Base-by-base conservation (phyloP, 1,140 invertebrate species). In the Panagrolaimus sp. region DNA sequence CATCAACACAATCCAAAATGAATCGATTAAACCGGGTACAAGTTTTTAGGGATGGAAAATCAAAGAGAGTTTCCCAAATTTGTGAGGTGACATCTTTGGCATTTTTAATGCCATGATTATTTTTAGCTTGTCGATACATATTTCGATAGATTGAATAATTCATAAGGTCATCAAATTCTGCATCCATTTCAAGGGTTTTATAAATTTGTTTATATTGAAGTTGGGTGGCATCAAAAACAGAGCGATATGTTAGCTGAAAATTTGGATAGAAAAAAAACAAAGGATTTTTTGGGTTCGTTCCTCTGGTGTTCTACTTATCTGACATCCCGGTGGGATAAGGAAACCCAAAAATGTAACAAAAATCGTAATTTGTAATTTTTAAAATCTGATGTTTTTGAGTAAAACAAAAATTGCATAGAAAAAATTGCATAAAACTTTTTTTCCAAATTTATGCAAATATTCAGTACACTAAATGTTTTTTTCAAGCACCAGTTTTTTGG, bases 1-100 rank as follows among this genome's bases (percentile, higher is more conserved):
- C 76, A 43, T 86, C 84, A 17, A 90, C 88, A 75, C 89, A 89
- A 32, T 88, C 86, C 52, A 85, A 78, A 6, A 89, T 87, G 78
- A 90, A 91, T 46, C 86, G 85, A 55, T 86, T 81, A 12, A 90
- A 84, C 52, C 87, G 88, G 21, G 85, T 74, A 77, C 89, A 90
- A 14, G 83, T 80, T 78, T 88, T 88, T 12, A 91, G 84, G 77
- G 88, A 88, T 5, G 90, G 90, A 80, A 90, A 91, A 82, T 90
- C 90, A 78, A 89, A 90, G 21, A 90, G 83, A 1, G 89, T 90
- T 12, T 87, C 86, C 85, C 88, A 89, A 55, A 89, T 86, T 76
- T 89, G 88, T 64, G 84, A 84, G 67, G 86, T 87, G 1, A 89
- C 88, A 71, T 89, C 88, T 88, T 24, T n/a, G 2, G 73, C 73